Conservation (phyloP, 1,140 invertebrate species). For the Papilio aristodemus region DNA sequence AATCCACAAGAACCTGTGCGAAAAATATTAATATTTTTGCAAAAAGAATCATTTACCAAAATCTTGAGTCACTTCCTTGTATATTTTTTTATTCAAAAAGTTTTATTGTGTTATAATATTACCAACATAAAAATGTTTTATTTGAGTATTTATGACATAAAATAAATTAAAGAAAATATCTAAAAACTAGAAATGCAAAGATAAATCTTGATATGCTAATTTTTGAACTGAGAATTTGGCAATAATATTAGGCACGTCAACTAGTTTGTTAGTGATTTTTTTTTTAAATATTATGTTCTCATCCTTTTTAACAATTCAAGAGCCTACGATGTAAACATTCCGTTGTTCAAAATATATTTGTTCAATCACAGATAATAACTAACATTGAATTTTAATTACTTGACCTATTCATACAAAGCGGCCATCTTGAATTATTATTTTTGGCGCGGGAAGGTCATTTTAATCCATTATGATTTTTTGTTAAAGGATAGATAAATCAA, state of each 20-base stretch:
- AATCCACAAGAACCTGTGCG: neutral
- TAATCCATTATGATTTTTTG: conserved; percentile 26
- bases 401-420: conserved; percentile 27
- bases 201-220: neutral
- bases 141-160: no score
- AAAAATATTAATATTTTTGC: neutral
- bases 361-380: conserved; percentile 23
- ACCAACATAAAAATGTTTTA: no score
- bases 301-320: conserved; percentile 17
- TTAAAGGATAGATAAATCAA: conserved; percentile 30
- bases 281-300: neutral
- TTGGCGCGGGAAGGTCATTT: conserved; percentile 9
- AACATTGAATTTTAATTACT: conserved; percentile 33
- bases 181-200: no score
- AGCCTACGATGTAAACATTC: conserved; percentile 24
- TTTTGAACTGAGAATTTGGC: neutral
- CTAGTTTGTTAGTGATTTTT: neutral
- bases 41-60: neutral
- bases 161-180: neutral
- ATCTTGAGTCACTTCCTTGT: neutral
- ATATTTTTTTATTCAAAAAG: neutral
- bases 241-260: no score
- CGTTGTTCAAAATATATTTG: conserved; percentile 30
- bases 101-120: no score
- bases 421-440: conserved; percentile 33